A percentile compares a stretch with the other conserved stretches of the same genome.
These are phyloP conservation scores for Lasioglossum malachurum DNA, from an alignment of 2,888 invertebrate genomes.

Conservation along the genomic window DNA sequence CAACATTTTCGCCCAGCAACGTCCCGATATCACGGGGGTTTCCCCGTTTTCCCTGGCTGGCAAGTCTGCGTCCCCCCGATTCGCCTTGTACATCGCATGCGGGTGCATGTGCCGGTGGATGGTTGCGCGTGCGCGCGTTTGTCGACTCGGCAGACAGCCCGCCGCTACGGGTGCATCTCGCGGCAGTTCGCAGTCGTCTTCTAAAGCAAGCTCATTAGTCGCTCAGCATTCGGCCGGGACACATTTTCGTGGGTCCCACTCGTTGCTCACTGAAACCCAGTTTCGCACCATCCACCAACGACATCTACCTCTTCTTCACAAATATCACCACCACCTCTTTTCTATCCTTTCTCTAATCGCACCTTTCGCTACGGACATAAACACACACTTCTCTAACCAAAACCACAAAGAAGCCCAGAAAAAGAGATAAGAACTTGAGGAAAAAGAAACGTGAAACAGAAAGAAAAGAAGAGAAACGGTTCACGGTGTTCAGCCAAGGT, in stretches of 20 bases:
- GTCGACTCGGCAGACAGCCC: constrained; percentile 75
- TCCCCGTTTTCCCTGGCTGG: constrained; percentile 44
- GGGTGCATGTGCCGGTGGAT: constrained; percentile 69
- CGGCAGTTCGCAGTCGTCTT: constrained; percentile 80
- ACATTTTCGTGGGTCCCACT: constrained; percentile 46
- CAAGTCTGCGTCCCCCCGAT: constrained; percentile 45
- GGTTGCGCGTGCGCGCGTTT: constrained; percentile 80
- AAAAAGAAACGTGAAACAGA: not conserved
- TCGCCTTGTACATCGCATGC: constrained; percentile 67
- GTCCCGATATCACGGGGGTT: constrained; percentile 18
- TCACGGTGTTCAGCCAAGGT: not conserved
- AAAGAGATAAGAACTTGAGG: not conserved
- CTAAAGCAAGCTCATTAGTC: constrained; percentile 79
- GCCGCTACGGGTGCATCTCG: constrained; percentile 80
- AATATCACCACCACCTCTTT: not conserved
- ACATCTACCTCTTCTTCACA: not conserved
- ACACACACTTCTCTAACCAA: not conserved
- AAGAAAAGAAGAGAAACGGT: not conserved
- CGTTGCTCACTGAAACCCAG: not conserved
- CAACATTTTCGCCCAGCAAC: constrained; percentile 12
- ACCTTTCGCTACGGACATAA: not conserved
- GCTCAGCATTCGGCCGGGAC: constrained; percentile 72
- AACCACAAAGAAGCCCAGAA: too few relatives aligned
- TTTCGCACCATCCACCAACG: not conserved
- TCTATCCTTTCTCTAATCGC: not conserved